Evolutionary conservation across 2,888 invertebrate species (phyloP).

Genomic region (Allacma fusca): DNA sequence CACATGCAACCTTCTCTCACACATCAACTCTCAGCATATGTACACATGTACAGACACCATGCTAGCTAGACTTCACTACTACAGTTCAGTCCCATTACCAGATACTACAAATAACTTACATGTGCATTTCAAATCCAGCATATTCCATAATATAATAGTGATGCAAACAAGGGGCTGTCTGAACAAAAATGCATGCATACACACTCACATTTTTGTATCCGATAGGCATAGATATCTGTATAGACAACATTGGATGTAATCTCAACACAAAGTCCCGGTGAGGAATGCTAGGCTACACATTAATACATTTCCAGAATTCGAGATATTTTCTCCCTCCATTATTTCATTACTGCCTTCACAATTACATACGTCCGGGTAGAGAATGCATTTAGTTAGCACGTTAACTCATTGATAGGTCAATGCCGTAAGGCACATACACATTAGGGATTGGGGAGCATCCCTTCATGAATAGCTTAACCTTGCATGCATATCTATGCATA

Average conservation of each 20-base stretch:
- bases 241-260: too few species aligned
- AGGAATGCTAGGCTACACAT: constrained; percentile 2
- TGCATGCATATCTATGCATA: neutral
- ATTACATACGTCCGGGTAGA: constrained; percentile 11
- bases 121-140: too few species aligned
- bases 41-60: neutral
- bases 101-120: too few species aligned
- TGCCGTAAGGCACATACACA: constrained; percentile 25
- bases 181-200: too few species aligned
- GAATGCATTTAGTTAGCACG: constrained; percentile 25
- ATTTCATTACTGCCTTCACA: constrained; percentile 24
- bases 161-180: too few species aligned
- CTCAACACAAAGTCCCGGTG: neutral
- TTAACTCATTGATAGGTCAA: constrained; percentile 32
- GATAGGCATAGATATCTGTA: too few species aligned
- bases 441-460: neutral
- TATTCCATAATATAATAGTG: too few species aligned
- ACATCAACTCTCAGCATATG: neutral
- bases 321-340: constrained; percentile 13
- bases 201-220: too few species aligned
- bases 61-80: too few species aligned
- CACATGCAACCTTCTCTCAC: constrained; percentile 1
- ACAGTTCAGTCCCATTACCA: too few species aligned
- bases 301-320: constrained; percentile 12
- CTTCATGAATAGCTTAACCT: neutral